Evolutionary conservation across 64 coral and sea anemone genomes (phyloP).

Genomic region (Porites australiensis): DNA sequence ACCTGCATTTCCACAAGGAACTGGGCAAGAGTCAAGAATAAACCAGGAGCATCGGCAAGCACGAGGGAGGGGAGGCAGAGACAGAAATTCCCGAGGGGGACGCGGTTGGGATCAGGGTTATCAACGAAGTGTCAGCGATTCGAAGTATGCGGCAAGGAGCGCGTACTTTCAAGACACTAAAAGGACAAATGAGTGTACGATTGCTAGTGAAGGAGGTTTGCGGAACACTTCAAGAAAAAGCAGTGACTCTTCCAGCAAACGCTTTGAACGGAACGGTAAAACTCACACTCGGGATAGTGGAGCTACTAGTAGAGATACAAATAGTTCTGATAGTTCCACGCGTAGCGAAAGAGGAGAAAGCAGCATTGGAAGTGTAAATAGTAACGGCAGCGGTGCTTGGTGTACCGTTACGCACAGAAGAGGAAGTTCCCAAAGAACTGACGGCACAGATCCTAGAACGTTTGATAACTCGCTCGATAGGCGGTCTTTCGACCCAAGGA

Average conservation of each 20-base stretch:
- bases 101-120: background rate
- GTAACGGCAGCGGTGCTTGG: background rate
- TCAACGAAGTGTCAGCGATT: slow-evolving; percentile 36
- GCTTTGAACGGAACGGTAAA: background rate
- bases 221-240: background rate
- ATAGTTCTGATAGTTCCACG: background rate
- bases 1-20: background rate
- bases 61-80: background rate
- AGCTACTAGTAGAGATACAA: background rate
- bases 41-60: background rate
- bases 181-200: background rate
- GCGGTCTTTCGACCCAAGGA: background rate
- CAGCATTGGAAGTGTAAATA: background rate
- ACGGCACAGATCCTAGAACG: background rate
- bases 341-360: background rate
- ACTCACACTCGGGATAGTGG: background rate
- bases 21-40: background rate
- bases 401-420: background rate
- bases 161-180: background rate
- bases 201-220: slow-evolving; percentile 7
- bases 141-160: slow-evolving; percentile 10
- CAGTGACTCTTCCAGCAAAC: background rate
- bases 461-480: background rate
- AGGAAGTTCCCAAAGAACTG: background rate
- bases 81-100: background rate